These are phyloP conservation scores for Sarcophaga caerulescens DNA, from an alignment of 2,888 invertebrate genomes.

Conservation along the genomic window DNA sequence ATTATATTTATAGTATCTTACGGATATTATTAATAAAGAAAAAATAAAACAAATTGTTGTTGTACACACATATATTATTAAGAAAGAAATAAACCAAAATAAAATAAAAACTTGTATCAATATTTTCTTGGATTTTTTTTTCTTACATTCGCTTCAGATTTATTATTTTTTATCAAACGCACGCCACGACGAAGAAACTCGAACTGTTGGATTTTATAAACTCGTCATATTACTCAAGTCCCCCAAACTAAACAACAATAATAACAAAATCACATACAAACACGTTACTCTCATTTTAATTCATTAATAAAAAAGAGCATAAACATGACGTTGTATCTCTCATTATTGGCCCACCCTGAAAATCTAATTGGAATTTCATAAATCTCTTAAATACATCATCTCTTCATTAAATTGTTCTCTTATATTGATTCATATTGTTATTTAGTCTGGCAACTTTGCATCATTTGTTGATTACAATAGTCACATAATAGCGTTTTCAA, in stretches of 20 bases:
- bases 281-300: slow-evolving; percentile 34
- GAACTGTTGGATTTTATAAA: slow-evolving; percentile 69
- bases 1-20: slow-evolving; percentile 27
- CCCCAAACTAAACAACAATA: slow-evolving; percentile 44
- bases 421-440: slow-evolving; percentile 14
- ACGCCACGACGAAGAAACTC: slow-evolving; percentile 73
- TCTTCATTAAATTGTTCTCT: not conserved
- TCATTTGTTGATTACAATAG: too few species aligned
- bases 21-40: slow-evolving; percentile 21
- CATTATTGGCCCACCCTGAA: slow-evolving; percentile 43
- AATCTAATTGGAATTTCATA: slow-evolving; percentile 46
- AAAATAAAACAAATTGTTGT: slow-evolving; percentile 9
- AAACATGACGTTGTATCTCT: slow-evolving; percentile 6
- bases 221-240: slow-evolving; percentile 53
- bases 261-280: slow-evolving; percentile 5
- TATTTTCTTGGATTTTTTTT: slow-evolving; percentile 34
- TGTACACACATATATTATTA: too few species aligned
- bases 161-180: slow-evolving; percentile 68
- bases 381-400: not conserved
- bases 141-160: slow-evolving; percentile 50
- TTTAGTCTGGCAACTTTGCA: not conserved
- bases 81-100: too few species aligned
- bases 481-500: too few species aligned
- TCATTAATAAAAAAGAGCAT: slow-evolving; percentile 24
- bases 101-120: not conserved